Base-by-base conservation (phyloP, 2,888 invertebrate species). In the Nomada ferruginata region DNA sequence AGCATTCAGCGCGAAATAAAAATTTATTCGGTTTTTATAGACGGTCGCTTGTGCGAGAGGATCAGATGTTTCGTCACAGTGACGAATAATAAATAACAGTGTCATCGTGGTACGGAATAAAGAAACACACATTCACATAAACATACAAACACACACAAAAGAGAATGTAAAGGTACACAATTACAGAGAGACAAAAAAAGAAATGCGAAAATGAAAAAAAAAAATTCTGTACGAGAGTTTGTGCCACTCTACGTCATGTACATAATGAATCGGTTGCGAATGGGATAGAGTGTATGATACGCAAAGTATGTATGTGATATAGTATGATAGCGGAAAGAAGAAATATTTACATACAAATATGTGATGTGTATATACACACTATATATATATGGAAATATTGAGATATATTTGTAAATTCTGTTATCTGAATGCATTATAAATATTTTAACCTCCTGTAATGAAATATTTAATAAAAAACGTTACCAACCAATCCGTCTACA, bases 331-430 rank as follows among this genome's bases (percentile, higher is more conserved):
- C 42, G 18, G 26, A 77, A 74, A 75, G 53, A 72, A 80, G 55
- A 70, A 79, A 85, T 57, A 82, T 86, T 79, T 85, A 85, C 79
- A 86, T 85, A 79, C 71, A 85, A 81, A 84, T 82, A 87, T 86
- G 84, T 86, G 85, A 86, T 86, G 85, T 85, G 82, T 86, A 82
- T 86, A 86, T 82, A 86, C 77, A 83, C 77, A 76, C 85, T 77
- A 70, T 72, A 73, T 80, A 65, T 83, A 75, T 60, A 87, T 86
- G 82, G 73, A 86, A 88, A 90, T 91, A 91, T 89, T 91, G 92
- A 92, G 90, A 93, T 93, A 93, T 92, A 93, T 93, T 93, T 93
- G 93, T 93, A 93, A 92, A 93, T 92, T 92, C 93, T 93, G 92
- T 93, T 92, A 93, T 91, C 90, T 90, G 90, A 92, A 92, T 92